Base-by-base conservation (phyloP, 2,113 vertebrate genomes). In the Oncorhynchus tshawytscha region DNA sequence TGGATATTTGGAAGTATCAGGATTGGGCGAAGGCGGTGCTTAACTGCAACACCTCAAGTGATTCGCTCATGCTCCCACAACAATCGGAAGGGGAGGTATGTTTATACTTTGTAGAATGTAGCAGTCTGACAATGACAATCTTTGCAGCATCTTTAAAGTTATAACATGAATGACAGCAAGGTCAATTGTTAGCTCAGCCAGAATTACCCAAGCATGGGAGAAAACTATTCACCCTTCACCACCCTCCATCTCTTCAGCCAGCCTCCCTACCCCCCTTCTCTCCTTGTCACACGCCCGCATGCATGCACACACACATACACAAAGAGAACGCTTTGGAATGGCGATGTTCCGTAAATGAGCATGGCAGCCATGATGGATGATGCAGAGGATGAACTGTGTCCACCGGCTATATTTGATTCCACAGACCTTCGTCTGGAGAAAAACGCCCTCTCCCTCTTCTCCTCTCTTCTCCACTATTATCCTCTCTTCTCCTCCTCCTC, bases 311-410 rank as follows among this genome's bases (percentile, higher is more conserved):
- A 70, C n/a, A 49, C 54, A 57, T n/a, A 68, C 16, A 68, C 29
- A 68, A 16, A 68, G 25, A 68, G 25, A 31, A 1, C 29, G 18
- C 29, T 73, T 45, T 62, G 57, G 29, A 29, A 62, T 31, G 72
- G 7, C 5, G 48, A 25, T 54, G 69, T 74, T 11, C 57, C 31
- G 72, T 48, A 80, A 82, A 75, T 60, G 67, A 62, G 59, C 27
- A 71, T 86, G 83, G 84, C 86, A 80, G 70, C 71, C 75, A 49
- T 79, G 83, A 85, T 86, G 80, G 74, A 86, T 88, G 84, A 82
- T 79, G n/a, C 60, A 73, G 78, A 84, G 81, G 75, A 75, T 85
- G 51, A 88, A 85, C 74, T 81, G 22, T 88, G 89, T 79, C 84
- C 86, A 82, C 71, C 81, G 77, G 48, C 68, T 25, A 73, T 81